Base-by-base conservation (phyloP, 2,113 vertebrate genomes). In the Anthoscopus minutus region DNA sequence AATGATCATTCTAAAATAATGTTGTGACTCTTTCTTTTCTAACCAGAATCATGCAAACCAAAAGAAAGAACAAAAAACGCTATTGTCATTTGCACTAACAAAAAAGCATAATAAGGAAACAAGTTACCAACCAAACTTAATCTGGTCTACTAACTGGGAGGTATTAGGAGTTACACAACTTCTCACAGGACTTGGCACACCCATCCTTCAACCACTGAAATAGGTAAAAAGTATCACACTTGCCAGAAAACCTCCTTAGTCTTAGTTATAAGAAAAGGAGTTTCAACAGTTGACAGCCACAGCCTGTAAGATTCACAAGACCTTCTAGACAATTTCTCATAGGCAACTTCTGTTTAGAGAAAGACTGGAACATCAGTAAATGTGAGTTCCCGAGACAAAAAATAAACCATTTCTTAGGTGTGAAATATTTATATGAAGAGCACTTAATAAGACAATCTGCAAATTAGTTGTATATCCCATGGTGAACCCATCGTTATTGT, bases 51-150 rank as follows among this genome's bases (percentile, higher is more conserved):
- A 81, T 12, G n/a, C 42, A 81, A 92, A 90, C 66, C 70, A 92
- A 88, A 93, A 61, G 57, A 76, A 89, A 47, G 71, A 76, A 94
- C 73, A 93, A 48, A 94, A 92, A 89, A 81, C 56, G 13, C 86
- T 89, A 72, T 27, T 93, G 77, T 93, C 69, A 65, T 53, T 58
- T 83, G 20, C 15, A 89, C 27, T 77, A 67, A 57, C 20, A 66
- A 73, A 89, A 28, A 74, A 86, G 56, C 45, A 28, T 42, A 66
- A 60, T 47, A 81, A 86, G 37, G 91, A 92, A 92, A 74, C 78
- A 58, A 92, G 58, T 19, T 62, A 60, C 76, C 57, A 85, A 53
- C 2, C 3, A 64, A 92, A 76, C 47, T 10, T 74, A 61, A 93
- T 58, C 77, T 54, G 38, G 42, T 40, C 51, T 42, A 31, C 53